phyloP scores from a whole-genome alignment of 64 coral and sea anemone genomes.

The Actinia tenebrosa region DNA sequence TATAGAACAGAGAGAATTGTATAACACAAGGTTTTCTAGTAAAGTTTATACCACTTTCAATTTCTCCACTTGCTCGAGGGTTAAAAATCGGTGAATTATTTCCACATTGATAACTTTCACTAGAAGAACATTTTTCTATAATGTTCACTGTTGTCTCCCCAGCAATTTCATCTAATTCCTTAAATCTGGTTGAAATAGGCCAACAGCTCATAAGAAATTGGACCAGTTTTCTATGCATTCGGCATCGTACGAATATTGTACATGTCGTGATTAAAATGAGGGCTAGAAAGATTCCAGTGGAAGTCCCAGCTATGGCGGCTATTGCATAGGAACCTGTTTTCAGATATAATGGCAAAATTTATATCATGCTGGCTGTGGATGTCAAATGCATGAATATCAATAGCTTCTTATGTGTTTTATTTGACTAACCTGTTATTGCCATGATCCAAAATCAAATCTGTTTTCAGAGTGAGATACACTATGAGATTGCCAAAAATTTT shows the following conservation, averaged over 20 bases:
- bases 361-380: too few relatives aligned
- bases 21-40: conserved; percentile 42
- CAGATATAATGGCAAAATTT: too few relatives aligned
- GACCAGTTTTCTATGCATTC: not conserved
- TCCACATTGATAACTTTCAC: not conserved
- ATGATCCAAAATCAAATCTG: too few relatives aligned
- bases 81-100: not conserved
- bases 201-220: not conserved
- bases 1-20: conserved; percentile 64
- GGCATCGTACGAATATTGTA: not conserved
- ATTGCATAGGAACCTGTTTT: not conserved
- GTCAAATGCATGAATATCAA: too few relatives aligned
- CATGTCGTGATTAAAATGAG: not conserved
- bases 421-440: too few relatives aligned
- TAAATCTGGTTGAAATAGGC: not conserved
- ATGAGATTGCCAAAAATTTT: too few relatives aligned
- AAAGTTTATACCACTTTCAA: not conserved
- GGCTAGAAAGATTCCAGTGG: not conserved
- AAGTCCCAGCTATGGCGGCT: not conserved
- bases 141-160: not conserved
- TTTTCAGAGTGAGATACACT: too few relatives aligned
- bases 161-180: not conserved
- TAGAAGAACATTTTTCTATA: not conserved
- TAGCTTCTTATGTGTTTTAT: too few relatives aligned
- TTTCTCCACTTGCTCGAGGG: not conserved